A percentile compares a stretch with the other conserved stretches of the same genome.
Conservation (phyloP, 2,797 vertebrate species). For the Rallus crepitans region DNA sequence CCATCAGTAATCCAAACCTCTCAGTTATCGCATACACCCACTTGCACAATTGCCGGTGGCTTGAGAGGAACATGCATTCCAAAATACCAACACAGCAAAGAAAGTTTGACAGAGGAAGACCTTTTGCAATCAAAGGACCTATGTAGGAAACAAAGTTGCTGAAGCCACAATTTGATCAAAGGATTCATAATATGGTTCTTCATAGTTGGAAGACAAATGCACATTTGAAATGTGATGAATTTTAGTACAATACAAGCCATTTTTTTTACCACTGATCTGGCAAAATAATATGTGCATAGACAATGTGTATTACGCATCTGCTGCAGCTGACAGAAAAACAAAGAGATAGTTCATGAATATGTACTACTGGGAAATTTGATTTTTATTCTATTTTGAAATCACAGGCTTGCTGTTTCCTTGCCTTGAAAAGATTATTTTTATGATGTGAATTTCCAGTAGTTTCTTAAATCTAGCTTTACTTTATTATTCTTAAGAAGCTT, state of each 20-base stretch:
- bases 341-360: slow-evolving; percentile 65
- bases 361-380: slow-evolving; percentile 19
- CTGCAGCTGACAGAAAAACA: slow-evolving; percentile 53
- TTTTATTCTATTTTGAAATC: slow-evolving; percentile 55
- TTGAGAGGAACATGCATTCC: not conserved
- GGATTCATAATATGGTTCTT: not conserved
- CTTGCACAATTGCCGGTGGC: not conserved
- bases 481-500: not conserved
- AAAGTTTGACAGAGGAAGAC: not conserved
- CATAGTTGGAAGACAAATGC: not conserved
- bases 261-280: slow-evolving; percentile 30
- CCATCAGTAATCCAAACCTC: not conserved
- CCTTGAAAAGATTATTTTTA: slow-evolving; percentile 17
- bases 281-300: slow-evolving; percentile 29
- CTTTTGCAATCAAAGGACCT: not conserved
- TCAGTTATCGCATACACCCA: not conserved
- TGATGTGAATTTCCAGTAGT: not conserved
- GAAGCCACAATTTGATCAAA: slow-evolving; percentile 22
- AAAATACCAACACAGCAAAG: not conserved
- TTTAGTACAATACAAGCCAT: not conserved
- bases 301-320: slow-evolving; percentile 10
- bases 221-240: slow-evolving; percentile 35
- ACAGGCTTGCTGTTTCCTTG: slow-evolving; percentile 23
- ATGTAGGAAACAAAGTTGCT: slow-evolving; percentile 14
- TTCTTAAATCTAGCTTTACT: not conserved